Percentiles rank a stretch among this genome's conserved stretches.
Evolutionary conservation across 2,113 vertebrate genomes (phyloP).

Genomic region (Chamaea fasciata): DNA sequence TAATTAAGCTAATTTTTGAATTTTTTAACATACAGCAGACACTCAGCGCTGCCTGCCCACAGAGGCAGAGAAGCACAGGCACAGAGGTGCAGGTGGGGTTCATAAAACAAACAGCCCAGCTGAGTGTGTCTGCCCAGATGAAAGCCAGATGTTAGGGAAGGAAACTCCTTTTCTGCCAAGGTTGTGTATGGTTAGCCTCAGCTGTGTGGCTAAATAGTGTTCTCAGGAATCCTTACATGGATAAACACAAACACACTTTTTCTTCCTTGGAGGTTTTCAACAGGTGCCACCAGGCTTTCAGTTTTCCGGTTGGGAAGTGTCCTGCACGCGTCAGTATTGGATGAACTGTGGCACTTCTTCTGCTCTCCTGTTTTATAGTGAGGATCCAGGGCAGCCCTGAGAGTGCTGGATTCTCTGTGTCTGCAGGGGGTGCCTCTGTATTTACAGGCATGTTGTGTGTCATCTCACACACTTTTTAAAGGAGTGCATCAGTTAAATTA

Average conservation of each 20-base stretch:
- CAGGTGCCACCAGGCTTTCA: background rate
- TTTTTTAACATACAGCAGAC: background rate
- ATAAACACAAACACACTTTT: background rate
- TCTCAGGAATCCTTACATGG: background rate
- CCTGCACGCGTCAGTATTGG: accelerated
- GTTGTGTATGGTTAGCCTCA: background rate
- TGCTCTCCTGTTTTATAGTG: background rate
- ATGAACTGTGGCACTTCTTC: background rate
- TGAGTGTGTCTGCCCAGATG: background rate
- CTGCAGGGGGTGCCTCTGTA: background rate
- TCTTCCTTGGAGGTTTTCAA: background rate
- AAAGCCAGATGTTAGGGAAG: conserved; percentile 35
- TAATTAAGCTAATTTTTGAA: background rate
- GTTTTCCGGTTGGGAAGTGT: background rate
- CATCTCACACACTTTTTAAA: background rate
- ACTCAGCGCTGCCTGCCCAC: background rate
- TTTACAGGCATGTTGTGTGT: background rate
- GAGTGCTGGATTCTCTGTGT: background rate
- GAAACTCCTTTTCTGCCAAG: background rate
- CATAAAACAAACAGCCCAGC: background rate
- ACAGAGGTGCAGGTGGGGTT: background rate
- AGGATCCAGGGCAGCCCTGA: background rate
- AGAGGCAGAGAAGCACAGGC: background rate
- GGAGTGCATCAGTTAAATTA: background rate
- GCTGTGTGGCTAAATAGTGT: background rate